Conservation (phyloP, 2,888 invertebrate species). For the Nycteola revayana region DNA sequence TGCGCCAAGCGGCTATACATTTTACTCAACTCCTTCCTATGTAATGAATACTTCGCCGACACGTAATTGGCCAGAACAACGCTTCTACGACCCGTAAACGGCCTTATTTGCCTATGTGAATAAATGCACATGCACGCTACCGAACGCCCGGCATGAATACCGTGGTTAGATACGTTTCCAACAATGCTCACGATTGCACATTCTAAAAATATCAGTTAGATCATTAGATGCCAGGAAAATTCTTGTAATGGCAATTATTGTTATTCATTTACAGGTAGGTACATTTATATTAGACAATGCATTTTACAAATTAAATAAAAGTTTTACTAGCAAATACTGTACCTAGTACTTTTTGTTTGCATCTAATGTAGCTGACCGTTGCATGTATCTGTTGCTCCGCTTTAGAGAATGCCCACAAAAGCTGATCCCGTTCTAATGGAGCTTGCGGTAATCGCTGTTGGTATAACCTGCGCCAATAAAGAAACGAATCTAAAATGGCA, state of each 20-base stretch:
- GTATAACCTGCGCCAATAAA: no score
- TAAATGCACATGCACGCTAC: constrained; percentile 30
- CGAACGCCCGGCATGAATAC: constrained; percentile 28
- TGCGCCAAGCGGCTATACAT: constrained; percentile 56
- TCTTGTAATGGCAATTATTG: constrained; percentile 15
- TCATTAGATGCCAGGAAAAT: constrained; percentile 21
- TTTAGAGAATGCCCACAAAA: constrained; percentile 50
- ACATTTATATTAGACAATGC: no score
- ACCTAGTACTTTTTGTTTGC: constrained; percentile 45
- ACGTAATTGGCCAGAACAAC: constrained; percentile 58
- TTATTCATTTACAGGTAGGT: constrained; percentile 16
- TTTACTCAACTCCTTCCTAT: constrained; percentile 50
- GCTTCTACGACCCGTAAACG: constrained; percentile 49
- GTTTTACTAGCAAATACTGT: no score
- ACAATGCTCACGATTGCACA: constrained; percentile 39
- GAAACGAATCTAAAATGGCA: no score
- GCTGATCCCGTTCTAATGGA: constrained; percentile 62
- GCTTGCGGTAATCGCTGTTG: constrained; percentile 60
- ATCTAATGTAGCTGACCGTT: constrained; percentile 44
- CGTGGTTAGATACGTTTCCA: constrained; percentile 22
- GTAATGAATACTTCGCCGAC: constrained; percentile 66
- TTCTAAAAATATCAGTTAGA: constrained; percentile 24
- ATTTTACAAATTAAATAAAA: no score
- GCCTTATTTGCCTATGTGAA: constrained; percentile 33
- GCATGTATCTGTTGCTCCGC: constrained; percentile 39